These are phyloP conservation scores for Galendromus occidentalis DNA, from an alignment of 1,140 invertebrate genomes.

Conservation along the genomic window DNA sequence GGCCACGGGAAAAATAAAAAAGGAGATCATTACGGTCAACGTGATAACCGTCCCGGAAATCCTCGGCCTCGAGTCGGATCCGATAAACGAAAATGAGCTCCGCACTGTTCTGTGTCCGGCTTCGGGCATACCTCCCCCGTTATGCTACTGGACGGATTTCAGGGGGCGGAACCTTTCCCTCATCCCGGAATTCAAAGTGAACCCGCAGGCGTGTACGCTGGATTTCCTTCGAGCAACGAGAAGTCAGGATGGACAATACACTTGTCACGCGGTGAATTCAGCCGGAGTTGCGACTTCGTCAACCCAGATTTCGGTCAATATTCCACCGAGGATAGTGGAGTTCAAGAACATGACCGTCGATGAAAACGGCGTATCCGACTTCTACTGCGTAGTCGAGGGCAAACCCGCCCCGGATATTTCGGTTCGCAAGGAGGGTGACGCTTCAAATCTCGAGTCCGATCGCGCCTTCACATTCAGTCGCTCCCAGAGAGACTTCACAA, in stretches of 20 bases:
- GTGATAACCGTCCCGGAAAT: background rate
- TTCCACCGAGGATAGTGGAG: background rate
- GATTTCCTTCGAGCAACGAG: background rate
- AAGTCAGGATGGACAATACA: background rate
- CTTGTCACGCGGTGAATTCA: background rate
- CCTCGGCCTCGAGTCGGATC: background rate
- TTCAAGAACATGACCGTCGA: background rate
- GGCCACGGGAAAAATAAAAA: background rate
- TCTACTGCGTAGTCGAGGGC: background rate
- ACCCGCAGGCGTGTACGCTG: background rate
- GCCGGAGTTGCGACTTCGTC: background rate
- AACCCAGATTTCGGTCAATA: background rate
- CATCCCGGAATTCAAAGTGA: background rate
- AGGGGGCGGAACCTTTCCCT: background rate
- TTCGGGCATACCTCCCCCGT: background rate
- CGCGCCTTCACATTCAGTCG: background rate
- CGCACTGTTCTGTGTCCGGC: background rate
- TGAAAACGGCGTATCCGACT: background rate
- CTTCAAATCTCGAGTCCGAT: background rate
- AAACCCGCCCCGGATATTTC: background rate
- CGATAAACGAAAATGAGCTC: background rate
- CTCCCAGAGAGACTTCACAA: background rate
- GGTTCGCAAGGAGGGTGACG: background rate
- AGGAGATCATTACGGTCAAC: background rate
- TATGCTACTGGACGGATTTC: slow-evolving; percentile 7